Percentiles rank a stretch among this genome's conserved stretches.
Evolutionary conservation across 1,140 invertebrate genomes (phyloP).

Genomic region (Globodera ellingtonae): DNA sequence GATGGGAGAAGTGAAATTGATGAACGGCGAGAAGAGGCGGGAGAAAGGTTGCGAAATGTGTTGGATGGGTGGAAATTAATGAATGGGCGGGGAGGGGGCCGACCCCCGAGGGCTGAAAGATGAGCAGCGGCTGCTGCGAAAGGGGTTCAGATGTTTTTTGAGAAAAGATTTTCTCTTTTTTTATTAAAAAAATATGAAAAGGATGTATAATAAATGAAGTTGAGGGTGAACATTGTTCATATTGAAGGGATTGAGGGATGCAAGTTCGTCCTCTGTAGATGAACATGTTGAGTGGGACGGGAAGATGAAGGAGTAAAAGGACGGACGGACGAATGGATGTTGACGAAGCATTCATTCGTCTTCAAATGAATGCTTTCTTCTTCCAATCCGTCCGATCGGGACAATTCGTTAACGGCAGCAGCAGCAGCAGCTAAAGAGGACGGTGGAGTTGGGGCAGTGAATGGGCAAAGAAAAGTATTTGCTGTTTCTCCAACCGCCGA

Average conservation of each 20-base stretch:
- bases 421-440: background rate
- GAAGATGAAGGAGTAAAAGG: too few species aligned
- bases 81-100: background rate
- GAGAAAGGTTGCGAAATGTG: too few species aligned
- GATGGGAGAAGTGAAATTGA: background rate
- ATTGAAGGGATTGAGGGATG: too few species aligned
- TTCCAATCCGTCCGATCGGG: background rate
- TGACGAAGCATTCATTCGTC: too few species aligned
- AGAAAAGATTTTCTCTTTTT: background rate
- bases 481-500: background rate
- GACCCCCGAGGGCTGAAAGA: background rate
- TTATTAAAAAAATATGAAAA: too few species aligned
- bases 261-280: too few species aligned
- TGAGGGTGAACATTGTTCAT: too few species aligned
- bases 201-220: too few species aligned
- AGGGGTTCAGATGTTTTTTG: background rate
- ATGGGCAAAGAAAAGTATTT: background rate
- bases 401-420: background rate
- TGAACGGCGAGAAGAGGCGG: background rate
- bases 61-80: background rate
- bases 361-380: too few species aligned
- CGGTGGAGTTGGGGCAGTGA: background rate
- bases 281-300: background rate
- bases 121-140: background rate
- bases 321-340: too few species aligned